Evolutionary conservation across 1,140 invertebrate genomes (phyloP).

Genomic region (Philaenus spumarius): DNA sequence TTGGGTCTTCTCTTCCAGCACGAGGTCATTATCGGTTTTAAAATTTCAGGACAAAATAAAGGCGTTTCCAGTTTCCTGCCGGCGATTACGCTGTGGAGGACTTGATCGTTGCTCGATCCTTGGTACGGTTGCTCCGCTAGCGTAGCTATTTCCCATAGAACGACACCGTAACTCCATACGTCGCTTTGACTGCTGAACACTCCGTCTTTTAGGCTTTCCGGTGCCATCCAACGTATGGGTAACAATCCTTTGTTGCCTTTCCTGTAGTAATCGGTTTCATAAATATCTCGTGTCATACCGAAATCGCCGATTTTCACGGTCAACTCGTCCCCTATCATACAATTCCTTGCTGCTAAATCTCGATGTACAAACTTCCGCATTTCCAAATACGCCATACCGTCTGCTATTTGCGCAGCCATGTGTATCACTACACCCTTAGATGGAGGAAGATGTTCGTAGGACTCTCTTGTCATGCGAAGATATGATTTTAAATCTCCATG

Average conservation of each 20-base stretch:
- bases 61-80: constrained; percentile 86
- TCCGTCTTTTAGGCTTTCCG: constrained; percentile 93
- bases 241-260: constrained; percentile 86
- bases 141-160: constrained; percentile 97
- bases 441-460: constrained; percentile 55
- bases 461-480: constrained; percentile 49
- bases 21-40: constrained; percentile 79
- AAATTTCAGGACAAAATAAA: constrained; percentile 81
- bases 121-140: constrained; percentile 96
- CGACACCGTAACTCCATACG: constrained; percentile 95
- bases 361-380: constrained; percentile 94
- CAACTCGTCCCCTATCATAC: constrained; percentile 86
- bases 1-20: constrained; percentile 80
- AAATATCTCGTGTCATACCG: constrained; percentile 93
- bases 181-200: constrained; percentile 88
- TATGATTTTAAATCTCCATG: constrained; percentile 92
- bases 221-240: constrained; percentile 83
- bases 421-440: constrained; percentile 41
- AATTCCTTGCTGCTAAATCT: constrained; percentile 97
- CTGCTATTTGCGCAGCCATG: constrained; percentile 96
- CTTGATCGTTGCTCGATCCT: constrained; percentile 70
- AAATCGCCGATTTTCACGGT: constrained; percentile 96
- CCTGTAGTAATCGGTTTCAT: constrained; percentile 94
- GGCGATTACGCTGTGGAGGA: constrained; percentile 77
- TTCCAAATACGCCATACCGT: constrained; percentile 96